Percentiles rank a stretch among this genome's conserved stretches.
These are phyloP conservation scores for Teleiodes luculella DNA, from an alignment of 2,888 invertebrate species.

Conservation along the genomic window DNA sequence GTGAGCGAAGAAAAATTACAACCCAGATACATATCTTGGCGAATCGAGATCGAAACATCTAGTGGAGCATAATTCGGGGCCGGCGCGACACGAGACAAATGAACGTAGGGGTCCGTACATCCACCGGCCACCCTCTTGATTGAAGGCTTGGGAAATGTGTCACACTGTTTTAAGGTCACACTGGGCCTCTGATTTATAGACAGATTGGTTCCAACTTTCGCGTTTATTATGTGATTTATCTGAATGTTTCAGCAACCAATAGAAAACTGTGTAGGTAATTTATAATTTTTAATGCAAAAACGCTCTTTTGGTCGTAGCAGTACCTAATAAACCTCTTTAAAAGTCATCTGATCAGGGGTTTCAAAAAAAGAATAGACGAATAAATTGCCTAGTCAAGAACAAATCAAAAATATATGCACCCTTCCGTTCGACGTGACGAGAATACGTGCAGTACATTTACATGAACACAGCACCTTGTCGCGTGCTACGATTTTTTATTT, in stretches of 20 bases:
- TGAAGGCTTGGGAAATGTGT: conserved; percentile 40
- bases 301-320: too few relatives aligned
- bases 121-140: conserved; percentile 32
- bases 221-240: conserved; percentile 3
- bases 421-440: conserved; percentile 70
- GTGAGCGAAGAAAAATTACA: conserved; percentile 63
- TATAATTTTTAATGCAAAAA: too few relatives aligned
- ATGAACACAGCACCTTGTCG: conserved; percentile 64
- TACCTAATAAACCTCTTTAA: not conserved
- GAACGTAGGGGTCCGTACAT: conserved; percentile 40
- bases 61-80: conserved; percentile 51
- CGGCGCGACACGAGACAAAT: conserved; percentile 53
- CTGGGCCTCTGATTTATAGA: conserved; percentile 22
- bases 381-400: conserved; percentile 69
- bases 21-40: conserved; percentile 55
- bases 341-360: conserved; percentile 30
- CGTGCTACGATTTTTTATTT: conserved; percentile 75
- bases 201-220: not conserved
- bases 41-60: conserved; percentile 53
- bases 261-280: too few relatives aligned
- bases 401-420: conserved; percentile 79
- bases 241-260: not conserved
- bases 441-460: conserved; percentile 63
- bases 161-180: conserved; percentile 34
- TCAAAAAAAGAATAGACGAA: conserved; percentile 51